Percentiles rank a stretch among this genome's conserved stretches.
Conservation (phyloP, 2,888 invertebrate genomes). For the Sylvicola cinctus region DNA sequence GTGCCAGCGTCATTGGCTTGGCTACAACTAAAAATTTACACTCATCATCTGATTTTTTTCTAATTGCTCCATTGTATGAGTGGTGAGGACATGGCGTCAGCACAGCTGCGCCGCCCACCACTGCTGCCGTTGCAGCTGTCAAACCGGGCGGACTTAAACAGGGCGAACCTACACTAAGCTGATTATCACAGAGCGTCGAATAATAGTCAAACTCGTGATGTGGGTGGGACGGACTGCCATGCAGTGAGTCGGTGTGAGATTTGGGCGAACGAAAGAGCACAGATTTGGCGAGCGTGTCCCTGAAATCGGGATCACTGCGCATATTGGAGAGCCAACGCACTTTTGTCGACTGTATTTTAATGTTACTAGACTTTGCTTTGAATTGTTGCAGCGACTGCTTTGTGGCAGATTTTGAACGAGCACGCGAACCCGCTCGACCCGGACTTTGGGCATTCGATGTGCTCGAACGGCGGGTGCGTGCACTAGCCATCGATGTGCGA, state of each 20-base stretch:
- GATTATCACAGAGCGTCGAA: constrained; percentile 19
- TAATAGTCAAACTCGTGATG: too few species aligned
- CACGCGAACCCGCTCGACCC: too few species aligned
- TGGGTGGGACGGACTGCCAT: too few species aligned
- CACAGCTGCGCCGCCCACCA: too few species aligned
- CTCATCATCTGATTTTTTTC: neutral
- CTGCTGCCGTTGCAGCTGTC: too few species aligned
- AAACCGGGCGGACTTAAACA: constrained; percentile 14
- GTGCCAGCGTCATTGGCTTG: constrained; percentile 16
- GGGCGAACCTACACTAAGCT: constrained; percentile 18
- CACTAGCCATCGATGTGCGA: too few species aligned
- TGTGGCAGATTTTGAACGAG: too few species aligned
- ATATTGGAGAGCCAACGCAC: constrained; percentile 12
- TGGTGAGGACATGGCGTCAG: too few species aligned
- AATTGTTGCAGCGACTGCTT: constrained; percentile 3
- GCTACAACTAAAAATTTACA: constrained; percentile 12
- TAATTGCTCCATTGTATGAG: neutral
- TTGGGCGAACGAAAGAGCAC: constrained; percentile 6
- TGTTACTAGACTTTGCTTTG: constrained; percentile 6
- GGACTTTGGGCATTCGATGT: too few species aligned
- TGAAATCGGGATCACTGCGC: constrained; percentile 16
- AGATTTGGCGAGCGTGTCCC: constrained; percentile 15
- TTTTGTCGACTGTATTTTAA: constrained; percentile 6
- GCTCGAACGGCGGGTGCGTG: too few species aligned
- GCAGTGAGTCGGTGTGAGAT: too few species aligned